These are phyloP conservation scores for Sinopyrophorus schimmeli DNA, from an alignment of 2,888 invertebrate species.

Conservation along the genomic window DNA sequence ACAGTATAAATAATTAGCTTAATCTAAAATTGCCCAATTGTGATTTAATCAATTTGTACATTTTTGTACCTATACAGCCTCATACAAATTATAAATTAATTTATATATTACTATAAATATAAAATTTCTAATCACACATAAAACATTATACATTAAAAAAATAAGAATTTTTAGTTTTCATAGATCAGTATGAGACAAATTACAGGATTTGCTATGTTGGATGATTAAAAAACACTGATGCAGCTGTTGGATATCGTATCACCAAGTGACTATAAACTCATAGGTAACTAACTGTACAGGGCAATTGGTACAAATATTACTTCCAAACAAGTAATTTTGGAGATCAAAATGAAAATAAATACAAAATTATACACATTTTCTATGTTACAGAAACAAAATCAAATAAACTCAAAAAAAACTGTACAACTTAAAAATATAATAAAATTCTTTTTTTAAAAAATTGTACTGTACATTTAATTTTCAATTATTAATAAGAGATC, in stretches of 20 bases:
- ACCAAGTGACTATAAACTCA: no score
- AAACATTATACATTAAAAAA: no score
- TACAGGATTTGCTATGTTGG: no score
- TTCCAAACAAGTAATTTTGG: conserved; percentile 31
- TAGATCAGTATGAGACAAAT: no score
- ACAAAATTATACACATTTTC: conserved; percentile 37
- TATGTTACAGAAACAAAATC: conserved; percentile 36
- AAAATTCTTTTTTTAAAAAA: conserved; percentile 23
- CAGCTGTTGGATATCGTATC: no score
- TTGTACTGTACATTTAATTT: conserved; percentile 34
- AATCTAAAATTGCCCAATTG: conserved; percentile 26
- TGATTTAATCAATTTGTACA: conserved; percentile 19
- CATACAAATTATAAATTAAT: no score
- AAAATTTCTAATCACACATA: no score
- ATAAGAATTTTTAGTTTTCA: no score
- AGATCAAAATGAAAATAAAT: conserved; percentile 46
- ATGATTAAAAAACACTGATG: no score
- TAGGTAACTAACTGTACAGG: conserved; percentile 28
- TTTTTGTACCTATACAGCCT: conserved; percentile 12
- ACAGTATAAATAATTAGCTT: conserved; percentile 23
- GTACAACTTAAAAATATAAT: conserved; percentile 32
- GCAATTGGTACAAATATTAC: conserved; percentile 20
- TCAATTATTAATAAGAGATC: conserved; percentile 32
- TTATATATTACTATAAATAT: no score
- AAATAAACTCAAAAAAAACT: conserved; percentile 32